These are phyloP conservation scores for Phycodurus eques DNA, from an alignment of 2,113 vertebrate genomes.

Conservation along the genomic window DNA sequence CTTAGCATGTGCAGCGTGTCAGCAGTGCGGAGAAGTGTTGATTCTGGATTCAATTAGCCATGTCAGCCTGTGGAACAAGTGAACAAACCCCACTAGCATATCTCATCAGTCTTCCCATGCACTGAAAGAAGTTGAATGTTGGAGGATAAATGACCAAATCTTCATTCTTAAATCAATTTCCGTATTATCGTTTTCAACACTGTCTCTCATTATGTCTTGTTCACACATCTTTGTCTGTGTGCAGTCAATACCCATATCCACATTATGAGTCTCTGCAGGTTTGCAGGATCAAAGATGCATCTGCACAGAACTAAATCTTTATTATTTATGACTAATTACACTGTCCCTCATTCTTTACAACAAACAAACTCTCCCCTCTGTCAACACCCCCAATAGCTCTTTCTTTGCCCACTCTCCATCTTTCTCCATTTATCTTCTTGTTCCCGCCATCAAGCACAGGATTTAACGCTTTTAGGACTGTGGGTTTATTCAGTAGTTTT, in stretches of 20 bases:
- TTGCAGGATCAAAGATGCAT: neutral
- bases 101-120: conserved; percentile 15
- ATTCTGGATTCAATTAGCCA: conserved; percentile 67
- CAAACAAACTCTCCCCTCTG: conserved; percentile 24
- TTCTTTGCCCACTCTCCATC: neutral
- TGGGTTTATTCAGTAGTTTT: neutral
- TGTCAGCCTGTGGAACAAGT: conserved; percentile 49
- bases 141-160: conserved; percentile 39
- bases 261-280: neutral
- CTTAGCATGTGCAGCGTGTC: conserved; percentile 64
- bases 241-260: neutral
- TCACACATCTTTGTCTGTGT: conserved; percentile 7
- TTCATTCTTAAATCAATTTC: conserved; percentile 15
- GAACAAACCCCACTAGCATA: conserved; percentile 10
- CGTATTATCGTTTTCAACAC: conserved; percentile 19
- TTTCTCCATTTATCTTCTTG: neutral
- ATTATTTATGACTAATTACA: conserved; percentile 39
- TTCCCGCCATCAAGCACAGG: neutral
- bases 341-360: conserved; percentile 25
- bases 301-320: conserved; percentile 32
- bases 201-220: conserved; percentile 14
- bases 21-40: conserved; percentile 63
- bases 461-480: neutral
- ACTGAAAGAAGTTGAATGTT: conserved; percentile 13
- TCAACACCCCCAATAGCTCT: neutral